A percentile compares a stretch with the other conserved stretches of the same genome.
These are phyloP conservation scores for Ruditapes philippinarum DNA, from an alignment of 1,140 invertebrate species.

Conservation along the genomic window DNA sequence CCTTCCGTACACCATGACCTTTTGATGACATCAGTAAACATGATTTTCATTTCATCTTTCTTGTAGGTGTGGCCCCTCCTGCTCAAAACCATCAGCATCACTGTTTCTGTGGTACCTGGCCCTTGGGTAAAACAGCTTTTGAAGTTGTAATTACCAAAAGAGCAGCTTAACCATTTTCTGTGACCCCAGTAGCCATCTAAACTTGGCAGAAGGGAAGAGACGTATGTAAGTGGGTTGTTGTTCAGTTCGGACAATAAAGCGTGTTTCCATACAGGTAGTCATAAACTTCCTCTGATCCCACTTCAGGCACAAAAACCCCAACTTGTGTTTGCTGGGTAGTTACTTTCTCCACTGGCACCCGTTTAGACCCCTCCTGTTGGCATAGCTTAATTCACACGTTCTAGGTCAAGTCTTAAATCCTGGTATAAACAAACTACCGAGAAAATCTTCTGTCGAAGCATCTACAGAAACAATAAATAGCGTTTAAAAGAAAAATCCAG, in stretches of 20 bases:
- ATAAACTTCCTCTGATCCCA: slow-evolving; percentile 51
- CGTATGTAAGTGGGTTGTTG: slow-evolving; percentile 51
- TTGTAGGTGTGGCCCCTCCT: not conserved
- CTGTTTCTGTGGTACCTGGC: not conserved
- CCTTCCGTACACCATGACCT: too few species aligned
- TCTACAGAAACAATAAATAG: slow-evolving; percentile 67
- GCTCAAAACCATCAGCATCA: slow-evolving; percentile 46
- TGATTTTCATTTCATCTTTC: not conserved
- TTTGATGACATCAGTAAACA: not conserved
- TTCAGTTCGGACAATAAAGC: slow-evolving; percentile 44
- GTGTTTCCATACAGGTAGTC: slow-evolving; percentile 63
- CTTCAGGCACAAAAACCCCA: slow-evolving; percentile 50
- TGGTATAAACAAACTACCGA: slow-evolving; percentile 81
- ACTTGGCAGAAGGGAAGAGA: slow-evolving; percentile 30
- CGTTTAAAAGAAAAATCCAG: slow-evolving; percentile 44
- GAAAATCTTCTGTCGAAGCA: slow-evolving; percentile 62
- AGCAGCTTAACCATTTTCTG: slow-evolving; percentile 40
- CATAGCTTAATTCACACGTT: slow-evolving; percentile 68
- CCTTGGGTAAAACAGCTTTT: slow-evolving; percentile 11
- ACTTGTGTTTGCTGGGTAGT: slow-evolving; percentile 63
- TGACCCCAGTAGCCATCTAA: slow-evolving; percentile 44
- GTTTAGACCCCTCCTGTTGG: slow-evolving; percentile 48
- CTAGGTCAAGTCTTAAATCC: slow-evolving; percentile 60
- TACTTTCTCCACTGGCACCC: slow-evolving; percentile 26
- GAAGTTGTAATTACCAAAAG: slow-evolving; percentile 54